Evolutionary conservation across 2,888 invertebrate genomes (phyloP).

Genomic region (Dicyrtomina minuta): DNA sequence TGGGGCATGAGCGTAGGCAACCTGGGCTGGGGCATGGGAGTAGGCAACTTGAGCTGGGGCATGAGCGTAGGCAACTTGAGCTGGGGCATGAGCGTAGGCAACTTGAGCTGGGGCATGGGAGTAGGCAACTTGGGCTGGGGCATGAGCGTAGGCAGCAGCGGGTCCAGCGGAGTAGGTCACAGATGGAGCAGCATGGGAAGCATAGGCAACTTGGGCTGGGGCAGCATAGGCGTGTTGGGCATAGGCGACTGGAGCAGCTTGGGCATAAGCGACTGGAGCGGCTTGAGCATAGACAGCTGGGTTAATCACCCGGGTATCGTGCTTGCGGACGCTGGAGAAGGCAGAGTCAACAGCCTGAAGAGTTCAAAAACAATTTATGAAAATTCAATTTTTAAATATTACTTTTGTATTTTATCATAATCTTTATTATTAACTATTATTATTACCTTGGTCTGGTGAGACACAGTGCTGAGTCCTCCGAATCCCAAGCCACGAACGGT

Average conservation of each 20-base stretch:
- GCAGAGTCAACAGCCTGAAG: slow-evolving; percentile 36
- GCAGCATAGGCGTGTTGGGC: slow-evolving; percentile 5
- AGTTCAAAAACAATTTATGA: neutral
- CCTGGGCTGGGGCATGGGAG: neutral
- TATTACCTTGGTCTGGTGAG: no score
- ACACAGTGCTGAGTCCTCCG: no score
- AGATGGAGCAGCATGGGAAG: slow-evolving; percentile 7
- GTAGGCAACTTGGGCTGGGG: no score
- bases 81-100: no score
- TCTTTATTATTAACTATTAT: no score
- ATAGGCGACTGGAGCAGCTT: no score
- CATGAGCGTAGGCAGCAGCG: slow-evolving; percentile 7
- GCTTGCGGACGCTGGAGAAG: no score
- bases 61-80: neutral
- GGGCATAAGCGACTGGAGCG: no score
- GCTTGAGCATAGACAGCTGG: no score
- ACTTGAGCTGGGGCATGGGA: no score
- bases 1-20: neutral
- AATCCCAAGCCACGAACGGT: no score
- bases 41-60: neutral
- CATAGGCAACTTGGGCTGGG: neutral
- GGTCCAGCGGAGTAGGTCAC: slow-evolving; percentile 3
- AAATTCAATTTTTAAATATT: neutral
- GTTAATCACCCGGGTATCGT: no score
- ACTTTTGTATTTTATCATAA: neutral